These are phyloP conservation scores for Neolamprologus sp. DNA, from an alignment of 2,113 vertebrate genomes.

Conservation along the genomic window DNA sequence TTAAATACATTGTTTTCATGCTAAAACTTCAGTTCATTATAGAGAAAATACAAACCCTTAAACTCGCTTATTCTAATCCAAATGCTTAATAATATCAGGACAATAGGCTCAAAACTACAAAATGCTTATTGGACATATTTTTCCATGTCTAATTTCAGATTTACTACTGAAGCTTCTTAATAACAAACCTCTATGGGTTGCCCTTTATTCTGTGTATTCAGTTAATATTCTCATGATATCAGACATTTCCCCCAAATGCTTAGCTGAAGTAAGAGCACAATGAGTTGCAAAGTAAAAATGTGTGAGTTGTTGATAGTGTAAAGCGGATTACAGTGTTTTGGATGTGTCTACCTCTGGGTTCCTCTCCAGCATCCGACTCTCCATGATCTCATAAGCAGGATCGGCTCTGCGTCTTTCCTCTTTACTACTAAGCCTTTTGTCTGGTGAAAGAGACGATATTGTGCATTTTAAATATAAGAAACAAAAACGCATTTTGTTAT, in stretches of 20 bases:
- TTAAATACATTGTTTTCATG: not conserved
- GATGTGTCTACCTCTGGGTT: constrained; percentile 60
- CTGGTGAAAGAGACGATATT: constrained; percentile 28
- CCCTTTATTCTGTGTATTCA: not conserved
- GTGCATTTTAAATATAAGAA: not conserved
- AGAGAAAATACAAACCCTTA: not conserved
- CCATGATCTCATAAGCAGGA: constrained; percentile 68
- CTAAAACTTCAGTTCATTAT: not conserved
- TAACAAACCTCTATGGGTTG: not conserved
- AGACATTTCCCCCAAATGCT: not conserved
- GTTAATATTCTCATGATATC: not conserved
- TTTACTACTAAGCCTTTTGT: constrained; percentile 52
- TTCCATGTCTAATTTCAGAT: not conserved
- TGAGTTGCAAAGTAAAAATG: not conserved
- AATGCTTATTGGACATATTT: not conserved
- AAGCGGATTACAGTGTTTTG: constrained; percentile 7
- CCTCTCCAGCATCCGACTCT: constrained; percentile 50
- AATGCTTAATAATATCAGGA: not conserved
- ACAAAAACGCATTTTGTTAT: not conserved
- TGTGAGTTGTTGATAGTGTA: not conserved
- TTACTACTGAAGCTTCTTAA: not conserved
- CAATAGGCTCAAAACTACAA: not conserved
- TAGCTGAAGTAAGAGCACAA: not conserved
- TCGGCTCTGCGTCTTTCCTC: constrained; percentile 54
- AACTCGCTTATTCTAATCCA: not conserved